Evolutionary conservation across 2,797 vertebrate species (phyloP), one percentile per base, ranked within the genome.

Genomic region (Periparus ater): DNA sequence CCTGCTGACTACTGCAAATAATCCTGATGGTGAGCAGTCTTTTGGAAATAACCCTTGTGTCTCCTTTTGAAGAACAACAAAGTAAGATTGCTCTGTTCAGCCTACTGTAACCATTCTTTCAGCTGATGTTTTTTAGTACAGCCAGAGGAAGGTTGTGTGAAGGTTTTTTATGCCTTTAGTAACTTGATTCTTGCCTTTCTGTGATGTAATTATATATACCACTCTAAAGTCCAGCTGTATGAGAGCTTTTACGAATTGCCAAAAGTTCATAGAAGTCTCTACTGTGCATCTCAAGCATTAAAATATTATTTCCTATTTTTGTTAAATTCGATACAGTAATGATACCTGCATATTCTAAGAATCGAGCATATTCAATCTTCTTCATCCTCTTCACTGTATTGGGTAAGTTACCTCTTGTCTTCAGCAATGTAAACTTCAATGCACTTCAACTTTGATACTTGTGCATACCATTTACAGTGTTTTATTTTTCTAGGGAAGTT

Each of bases 1-100:
- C 88, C 97, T 99, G 90, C 98, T 99, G 74, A 99, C 99, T 30
- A 99, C 99, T 0, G 99, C 99, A 88, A 99, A 99, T 96, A 99
- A 99, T 95, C 99, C 99, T 1, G 99, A 99, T 8, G 99, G 99
- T 99, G 97, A 65, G 97, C 58, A 83, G 8, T 18, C 32, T 84
- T 47, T 72, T 68, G 53, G 42, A 89, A 57, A 27, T 68, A 61
- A 38, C 44, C 88, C 19, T 25, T 32, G 4, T 40, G 19, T 66
- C 21, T 61, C 22, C 55, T 81, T 72, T 51, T 21, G 75, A 38
- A 68, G 34, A 50, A 4, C 29, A 62, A 1, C 11, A 34, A 29
- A 60, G 5, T 44, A 38, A 80, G 25, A 21, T 55, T 48, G 7
- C 42, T 38, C 25, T 61, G 34, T 53, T 61, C 32, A 62, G n/a